phyloP scores from a whole-genome alignment of 2,797 vertebrate species.

The Rhinichthys osculus region DNA sequence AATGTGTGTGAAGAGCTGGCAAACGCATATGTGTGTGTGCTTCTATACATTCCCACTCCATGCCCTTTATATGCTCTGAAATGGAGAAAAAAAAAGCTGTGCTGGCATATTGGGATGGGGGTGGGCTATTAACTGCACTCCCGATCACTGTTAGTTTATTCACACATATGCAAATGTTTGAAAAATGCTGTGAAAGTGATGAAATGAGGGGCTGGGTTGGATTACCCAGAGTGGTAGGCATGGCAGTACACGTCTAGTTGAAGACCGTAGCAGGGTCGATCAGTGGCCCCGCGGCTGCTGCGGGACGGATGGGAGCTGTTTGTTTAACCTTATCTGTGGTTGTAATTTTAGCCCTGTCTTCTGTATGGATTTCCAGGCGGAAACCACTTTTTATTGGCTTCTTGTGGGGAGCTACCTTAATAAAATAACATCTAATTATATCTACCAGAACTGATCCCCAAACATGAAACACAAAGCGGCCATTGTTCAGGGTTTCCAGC shows the following conservation, averaged over 20 bases:
- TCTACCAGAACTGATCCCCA: conserved; percentile 34
- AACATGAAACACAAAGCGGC: conserved; percentile 26
- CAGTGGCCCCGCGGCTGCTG: conserved; percentile 27
- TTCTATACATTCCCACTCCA: conserved; percentile 30
- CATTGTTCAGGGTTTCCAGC: conserved; percentile 22
- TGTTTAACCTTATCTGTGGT: conserved; percentile 78
- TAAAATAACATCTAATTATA: conserved; percentile 59
- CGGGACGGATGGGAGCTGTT: conserved; percentile 68
- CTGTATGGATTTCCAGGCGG: conserved; percentile 72
- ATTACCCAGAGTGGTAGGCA: conserved; percentile 46
- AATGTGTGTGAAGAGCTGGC: conserved; percentile 33
- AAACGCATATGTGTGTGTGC: conserved; percentile 26
- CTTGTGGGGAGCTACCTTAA: conserved; percentile 65
- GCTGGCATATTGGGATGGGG: conserved; percentile 14
- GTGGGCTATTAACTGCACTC: not conserved
- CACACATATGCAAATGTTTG: conserved; percentile 59
- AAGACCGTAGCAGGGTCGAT: not conserved
- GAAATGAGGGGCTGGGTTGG: conserved; percentile 55
- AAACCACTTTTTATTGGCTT: conserved; percentile 76
- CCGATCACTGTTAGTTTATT: conserved; percentile 49
- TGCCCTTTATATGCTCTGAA: conserved; percentile 22
- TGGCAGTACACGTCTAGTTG: not conserved
- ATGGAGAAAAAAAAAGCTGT: conserved; percentile 21
- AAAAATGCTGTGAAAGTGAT: conserved; percentile 60
- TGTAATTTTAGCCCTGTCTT: conserved; percentile 71